These are phyloP conservation scores for Microctenopoma lineatum DNA, from an alignment of 2,797 vertebrate genomes.

Conservation along the genomic window DNA sequence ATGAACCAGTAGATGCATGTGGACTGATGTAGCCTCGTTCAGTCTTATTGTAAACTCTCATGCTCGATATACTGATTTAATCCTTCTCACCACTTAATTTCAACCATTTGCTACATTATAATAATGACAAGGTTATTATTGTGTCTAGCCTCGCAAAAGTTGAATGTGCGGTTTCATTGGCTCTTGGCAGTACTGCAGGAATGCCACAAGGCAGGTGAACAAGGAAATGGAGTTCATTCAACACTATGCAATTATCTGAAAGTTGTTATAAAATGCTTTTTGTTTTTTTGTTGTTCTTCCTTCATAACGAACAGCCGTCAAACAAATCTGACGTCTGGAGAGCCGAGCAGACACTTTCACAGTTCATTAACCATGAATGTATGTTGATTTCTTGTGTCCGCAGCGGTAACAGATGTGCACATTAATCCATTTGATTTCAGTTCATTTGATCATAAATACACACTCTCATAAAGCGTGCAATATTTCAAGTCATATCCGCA, in stretches of 20 bases:
- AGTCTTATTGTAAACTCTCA: constrained; percentile 48
- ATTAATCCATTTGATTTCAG: constrained; percentile 48
- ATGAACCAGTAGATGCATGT: constrained; percentile 64
- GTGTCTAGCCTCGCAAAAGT: constrained; percentile 62
- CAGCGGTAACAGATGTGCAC: constrained; percentile 65
- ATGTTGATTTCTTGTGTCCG: constrained; percentile 62
- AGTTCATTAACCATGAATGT: constrained; percentile 66
- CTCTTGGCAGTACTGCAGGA: constrained; percentile 71
- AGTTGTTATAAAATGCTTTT: constrained; percentile 63
- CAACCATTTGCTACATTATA: constrained; percentile 51
- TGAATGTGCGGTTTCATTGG: constrained; percentile 68
- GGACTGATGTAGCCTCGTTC: constrained; percentile 39
- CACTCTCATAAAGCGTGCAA: not conserved
- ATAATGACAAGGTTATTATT: constrained; percentile 74
- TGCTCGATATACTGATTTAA: constrained; percentile 38
- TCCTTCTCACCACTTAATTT: constrained; percentile 61
- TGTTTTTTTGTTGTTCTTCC: constrained; percentile 17
- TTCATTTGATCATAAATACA: constrained; percentile 18
- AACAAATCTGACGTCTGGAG: constrained; percentile 48
- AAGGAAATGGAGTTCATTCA: constrained; percentile 77
- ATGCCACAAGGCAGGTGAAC: constrained; percentile 77
- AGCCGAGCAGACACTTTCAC: constrained; percentile 70
- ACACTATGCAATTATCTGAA: constrained; percentile 73
- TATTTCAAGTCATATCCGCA: constrained; percentile 3
- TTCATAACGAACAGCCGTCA: constrained; percentile 50